phyloP scores from a whole-genome alignment of 2,113 vertebrate species.

The Cacatua alba region DNA sequence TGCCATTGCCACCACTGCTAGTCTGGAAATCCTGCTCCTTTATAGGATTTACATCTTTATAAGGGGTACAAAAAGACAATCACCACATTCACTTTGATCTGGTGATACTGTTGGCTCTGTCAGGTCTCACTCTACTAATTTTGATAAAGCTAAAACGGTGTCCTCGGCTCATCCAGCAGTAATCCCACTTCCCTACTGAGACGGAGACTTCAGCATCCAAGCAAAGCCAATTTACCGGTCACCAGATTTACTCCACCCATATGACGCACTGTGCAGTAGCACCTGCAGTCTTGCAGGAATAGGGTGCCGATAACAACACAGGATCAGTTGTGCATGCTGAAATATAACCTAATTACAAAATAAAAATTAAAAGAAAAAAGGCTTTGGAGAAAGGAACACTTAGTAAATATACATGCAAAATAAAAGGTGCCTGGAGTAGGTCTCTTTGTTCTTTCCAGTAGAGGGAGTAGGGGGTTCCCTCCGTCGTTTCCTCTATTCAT shows the following conservation, averaged over 20 bases:
- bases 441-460: not conserved
- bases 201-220: not conserved
- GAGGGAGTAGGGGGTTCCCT: conserved; percentile 37
- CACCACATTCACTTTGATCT: not conserved
- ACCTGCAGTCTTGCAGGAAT: not conserved
- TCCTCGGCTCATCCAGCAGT: not conserved
- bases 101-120: not conserved
- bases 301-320: not conserved
- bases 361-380: not conserved
- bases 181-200: not conserved
- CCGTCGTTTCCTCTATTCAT: not conserved
- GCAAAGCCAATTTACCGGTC: not conserved
- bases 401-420: not conserved
- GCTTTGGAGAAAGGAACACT: not conserved
- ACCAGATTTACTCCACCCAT: not conserved
- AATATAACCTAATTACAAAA: not conserved
- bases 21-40: not conserved
- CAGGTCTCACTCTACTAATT: not conserved
- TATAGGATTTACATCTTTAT: not conserved
- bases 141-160: not conserved
- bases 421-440: not conserved
- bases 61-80: not conserved
- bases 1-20: not conserved
- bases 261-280: not conserved
- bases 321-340: not conserved